These are phyloP conservation scores for Callospermophilus lateralis DNA, from an alignment of 2,113 vertebrate species.

Conservation along the genomic window DNA sequence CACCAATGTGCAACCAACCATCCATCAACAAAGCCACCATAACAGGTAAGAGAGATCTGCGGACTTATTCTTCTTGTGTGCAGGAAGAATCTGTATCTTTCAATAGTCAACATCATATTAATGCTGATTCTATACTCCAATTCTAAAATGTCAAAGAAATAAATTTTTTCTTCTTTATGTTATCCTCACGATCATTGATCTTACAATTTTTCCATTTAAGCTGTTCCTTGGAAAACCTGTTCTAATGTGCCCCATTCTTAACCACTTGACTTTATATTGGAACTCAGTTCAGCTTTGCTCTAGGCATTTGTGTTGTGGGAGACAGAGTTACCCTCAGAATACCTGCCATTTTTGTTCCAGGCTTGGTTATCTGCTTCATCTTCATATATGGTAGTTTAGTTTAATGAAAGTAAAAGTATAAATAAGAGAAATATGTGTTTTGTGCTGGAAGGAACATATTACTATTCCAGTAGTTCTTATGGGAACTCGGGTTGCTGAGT, in stretches of 20 bases:
- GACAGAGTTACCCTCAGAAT: neutral
- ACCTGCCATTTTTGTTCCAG: neutral
- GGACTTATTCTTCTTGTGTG: neutral
- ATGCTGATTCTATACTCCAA: neutral
- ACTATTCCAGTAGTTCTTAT: neutral
- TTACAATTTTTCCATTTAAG: neutral
- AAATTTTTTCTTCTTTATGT: neutral
- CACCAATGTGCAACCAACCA: conserved; percentile 98
- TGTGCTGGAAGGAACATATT: neutral
- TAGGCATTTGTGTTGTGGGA: conserved; percentile 8
- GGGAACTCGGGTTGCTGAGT: neutral
- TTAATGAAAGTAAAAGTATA: neutral
- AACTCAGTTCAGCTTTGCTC: neutral
- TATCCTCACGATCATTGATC: neutral
- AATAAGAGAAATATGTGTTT: neutral
- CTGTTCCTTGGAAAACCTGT: neutral
- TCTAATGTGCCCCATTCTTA: neutral
- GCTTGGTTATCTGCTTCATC: neutral
- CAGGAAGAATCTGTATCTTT: neutral
- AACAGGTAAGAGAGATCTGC: conserved; percentile 91
- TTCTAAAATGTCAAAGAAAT: conserved; percentile 34
- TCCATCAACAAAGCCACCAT: conserved; percentile 98
- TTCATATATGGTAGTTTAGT: neutral
- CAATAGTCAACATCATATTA: neutral
- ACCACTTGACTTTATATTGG: neutral